Percentiles rank a stretch among this genome's conserved stretches.
These are phyloP conservation scores for Gastracanthus pulcherrimus DNA, from an alignment of 2,888 invertebrate species.

Conservation along the genomic window DNA sequence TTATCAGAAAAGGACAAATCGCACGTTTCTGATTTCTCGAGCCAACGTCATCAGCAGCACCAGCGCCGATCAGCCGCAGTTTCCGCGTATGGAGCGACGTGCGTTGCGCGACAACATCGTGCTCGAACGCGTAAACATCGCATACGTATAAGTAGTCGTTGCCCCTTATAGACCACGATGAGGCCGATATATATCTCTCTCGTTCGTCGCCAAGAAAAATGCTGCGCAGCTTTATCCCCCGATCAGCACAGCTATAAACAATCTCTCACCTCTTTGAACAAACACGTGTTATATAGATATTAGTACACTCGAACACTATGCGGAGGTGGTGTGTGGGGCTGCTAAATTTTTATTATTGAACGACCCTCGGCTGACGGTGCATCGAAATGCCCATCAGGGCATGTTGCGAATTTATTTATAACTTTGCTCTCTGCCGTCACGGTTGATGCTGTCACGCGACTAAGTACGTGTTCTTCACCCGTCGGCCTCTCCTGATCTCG, in stretches of 20 bases:
- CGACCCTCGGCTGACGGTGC: neutral
- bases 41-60: neutral
- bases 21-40: neutral
- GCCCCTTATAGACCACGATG: neutral
- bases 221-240: too few relatives aligned
- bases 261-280: neutral
- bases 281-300: neutral
- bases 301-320: neutral
- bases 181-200: too few relatives aligned
- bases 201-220: too few relatives aligned
- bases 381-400: neutral
- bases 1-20: neutral
- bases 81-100: neutral
- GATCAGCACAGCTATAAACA: neutral
- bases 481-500: too few relatives aligned
- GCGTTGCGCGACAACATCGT: too few relatives aligned
- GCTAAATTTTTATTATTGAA: neutral
- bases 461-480: too few relatives aligned
- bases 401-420: neutral
- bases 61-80: neutral
- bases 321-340: neutral
- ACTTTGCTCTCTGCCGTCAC: neutral
- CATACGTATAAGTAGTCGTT: too few relatives aligned
- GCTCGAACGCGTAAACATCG: neutral
- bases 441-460: neutral